Evolutionary conservation across 1,140 invertebrate genomes (phyloP).

Genomic region (Apolygus lucorum): DNA sequence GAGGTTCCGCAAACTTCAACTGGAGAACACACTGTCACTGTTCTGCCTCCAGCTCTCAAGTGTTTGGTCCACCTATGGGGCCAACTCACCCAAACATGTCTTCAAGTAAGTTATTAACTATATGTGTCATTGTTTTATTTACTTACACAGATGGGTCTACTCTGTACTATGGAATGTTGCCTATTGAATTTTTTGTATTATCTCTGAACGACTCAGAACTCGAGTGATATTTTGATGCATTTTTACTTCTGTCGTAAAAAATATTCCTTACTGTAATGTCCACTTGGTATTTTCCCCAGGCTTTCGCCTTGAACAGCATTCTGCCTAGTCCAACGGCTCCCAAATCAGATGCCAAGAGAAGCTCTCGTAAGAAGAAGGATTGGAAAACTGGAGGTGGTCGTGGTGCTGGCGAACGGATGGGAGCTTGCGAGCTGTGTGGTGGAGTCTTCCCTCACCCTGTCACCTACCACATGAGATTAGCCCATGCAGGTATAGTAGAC

Average conservation of each 20-base stretch:
- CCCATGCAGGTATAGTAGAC: conserved; percentile 49
- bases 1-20: conserved; percentile 32
- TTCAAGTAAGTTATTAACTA: conserved; percentile 50
- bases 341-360: conserved; percentile 32
- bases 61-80: conserved; percentile 80
- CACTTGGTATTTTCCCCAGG: conserved; percentile 28
- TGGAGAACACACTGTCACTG: conserved; percentile 50
- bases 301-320: conserved; percentile 37
- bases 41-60: conserved; percentile 76
- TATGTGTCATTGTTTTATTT: no score
- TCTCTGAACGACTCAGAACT: no score
- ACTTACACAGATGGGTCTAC: no score
- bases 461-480: conserved; percentile 82
- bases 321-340: conserved; percentile 40
- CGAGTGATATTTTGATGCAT: no score
- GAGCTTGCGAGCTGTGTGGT: conserved; percentile 81
- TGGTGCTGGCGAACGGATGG: conserved; percentile 44
- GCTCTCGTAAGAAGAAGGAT: conserved; percentile 51
- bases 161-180: no score
- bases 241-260: no score
- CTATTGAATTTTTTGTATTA: no score
- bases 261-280: no score
- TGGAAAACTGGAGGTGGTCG: conserved; percentile 38
- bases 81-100: conserved; percentile 60
- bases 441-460: conserved; percentile 65